These are phyloP conservation scores for Poeciliopsis turrubarensis DNA, from an alignment of 2,113 vertebrate species.

Conservation along the genomic window DNA sequence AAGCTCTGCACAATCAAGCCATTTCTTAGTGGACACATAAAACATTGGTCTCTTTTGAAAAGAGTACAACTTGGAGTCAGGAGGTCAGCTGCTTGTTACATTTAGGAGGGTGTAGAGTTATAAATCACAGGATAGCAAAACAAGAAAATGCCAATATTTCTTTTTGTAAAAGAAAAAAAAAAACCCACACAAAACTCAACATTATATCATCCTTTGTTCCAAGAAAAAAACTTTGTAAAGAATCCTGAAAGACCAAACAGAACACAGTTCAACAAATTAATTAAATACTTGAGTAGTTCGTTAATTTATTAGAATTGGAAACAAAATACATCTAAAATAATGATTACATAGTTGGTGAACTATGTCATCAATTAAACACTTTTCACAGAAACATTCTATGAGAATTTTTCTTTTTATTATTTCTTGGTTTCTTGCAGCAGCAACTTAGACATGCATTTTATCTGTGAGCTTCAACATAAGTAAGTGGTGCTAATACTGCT, in stretches of 20 bases:
- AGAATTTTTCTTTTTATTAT: neutral
- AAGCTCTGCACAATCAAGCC: neutral
- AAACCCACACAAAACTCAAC: neutral
- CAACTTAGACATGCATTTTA: neutral
- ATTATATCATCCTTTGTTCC: neutral
- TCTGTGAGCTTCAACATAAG: neutral
- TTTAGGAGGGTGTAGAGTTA: conserved; percentile 35
- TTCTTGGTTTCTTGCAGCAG: neutral
- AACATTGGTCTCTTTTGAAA: conserved; percentile 19
- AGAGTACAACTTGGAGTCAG: conserved; percentile 22
- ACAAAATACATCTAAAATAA: neutral
- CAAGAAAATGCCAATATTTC: conserved; percentile 45
- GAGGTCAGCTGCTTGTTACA: conserved; percentile 41
- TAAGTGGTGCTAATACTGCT: neutral
- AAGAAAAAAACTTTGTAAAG: neutral
- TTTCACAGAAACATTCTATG: neutral
- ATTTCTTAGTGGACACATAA: conserved; percentile 23
- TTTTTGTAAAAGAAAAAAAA: conserved; percentile 20
- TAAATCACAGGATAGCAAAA: conserved; percentile 61
- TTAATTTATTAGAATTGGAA: neutral
- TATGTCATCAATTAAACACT: neutral
- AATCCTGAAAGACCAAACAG: neutral
- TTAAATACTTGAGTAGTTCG: neutral
- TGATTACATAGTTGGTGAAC: neutral
- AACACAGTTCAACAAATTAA: neutral